A percentile compares a stretch with the other conserved stretches of the same genome.
Conservation (phyloP, 2,888 invertebrate genomes). For the Epicampocera succincta region DNA sequence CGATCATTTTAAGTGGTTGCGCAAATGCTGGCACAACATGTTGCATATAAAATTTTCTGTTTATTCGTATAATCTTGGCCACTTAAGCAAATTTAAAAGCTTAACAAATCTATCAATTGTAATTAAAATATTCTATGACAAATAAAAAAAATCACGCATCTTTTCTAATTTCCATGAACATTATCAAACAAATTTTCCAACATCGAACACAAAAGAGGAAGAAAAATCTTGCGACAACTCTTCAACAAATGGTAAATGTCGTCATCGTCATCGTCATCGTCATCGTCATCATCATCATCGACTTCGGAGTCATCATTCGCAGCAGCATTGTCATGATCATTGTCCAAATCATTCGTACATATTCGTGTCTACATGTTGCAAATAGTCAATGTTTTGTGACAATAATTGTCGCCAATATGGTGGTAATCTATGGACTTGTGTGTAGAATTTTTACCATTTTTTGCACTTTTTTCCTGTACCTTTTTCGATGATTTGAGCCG, state of each 20-base stretch:
- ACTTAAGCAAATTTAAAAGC: too few species aligned
- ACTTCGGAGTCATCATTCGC: constrained; percentile 47
- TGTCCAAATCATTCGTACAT: constrained; percentile 68
- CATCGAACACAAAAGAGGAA: not conserved
- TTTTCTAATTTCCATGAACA: constrained; percentile 29
- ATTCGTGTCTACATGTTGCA: constrained; percentile 70
- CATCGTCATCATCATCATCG: constrained; percentile 16
- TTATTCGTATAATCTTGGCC: too few species aligned
- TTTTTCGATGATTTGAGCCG: constrained; percentile 33
- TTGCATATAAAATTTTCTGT: too few species aligned
- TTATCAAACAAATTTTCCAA: constrained; percentile 9
- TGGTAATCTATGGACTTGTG: constrained; percentile 66
- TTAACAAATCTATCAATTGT: not conserved
- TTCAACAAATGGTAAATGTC: constrained; percentile 52
- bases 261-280: constrained; percentile 31
- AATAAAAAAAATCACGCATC: constrained; percentile 12
- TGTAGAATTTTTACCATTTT: constrained; percentile 52
- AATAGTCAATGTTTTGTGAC: constrained; percentile 71
- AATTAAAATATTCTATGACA: not conserved
- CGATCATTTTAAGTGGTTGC: too few species aligned
- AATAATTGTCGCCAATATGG: constrained; percentile 72
- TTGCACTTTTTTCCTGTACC: constrained; percentile 36
- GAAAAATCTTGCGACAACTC: constrained; percentile 18
- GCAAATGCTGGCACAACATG: too few species aligned
- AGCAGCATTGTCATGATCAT: constrained; percentile 62